These are phyloP conservation scores for Oegoconia quadripuncta DNA, from an alignment of 2,888 invertebrate species.

Conservation along the genomic window DNA sequence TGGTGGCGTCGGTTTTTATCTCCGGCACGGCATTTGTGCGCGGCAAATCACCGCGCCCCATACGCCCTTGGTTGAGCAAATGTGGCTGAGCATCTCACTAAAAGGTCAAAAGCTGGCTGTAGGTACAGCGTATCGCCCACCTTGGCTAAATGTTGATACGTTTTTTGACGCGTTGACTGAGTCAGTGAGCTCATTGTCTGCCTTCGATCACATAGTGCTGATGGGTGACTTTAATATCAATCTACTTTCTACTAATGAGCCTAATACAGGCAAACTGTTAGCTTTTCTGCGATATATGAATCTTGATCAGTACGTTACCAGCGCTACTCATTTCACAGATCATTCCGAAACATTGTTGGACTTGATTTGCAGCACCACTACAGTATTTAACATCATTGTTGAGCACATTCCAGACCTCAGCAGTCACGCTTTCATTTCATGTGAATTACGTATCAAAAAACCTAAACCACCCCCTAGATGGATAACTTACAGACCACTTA, in stretches of 20 bases:
- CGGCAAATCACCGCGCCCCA: not conserved
- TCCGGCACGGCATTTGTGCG: not conserved
- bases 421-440: conserved; percentile 2
- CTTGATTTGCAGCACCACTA: conserved; percentile 1
- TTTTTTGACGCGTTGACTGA: conserved; percentile 7
- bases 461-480: not conserved
- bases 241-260: not conserved
- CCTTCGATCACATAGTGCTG: conserved; percentile 3
- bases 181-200: not conserved
- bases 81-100: conserved; percentile 2
- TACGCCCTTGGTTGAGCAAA: conserved; percentile 4
- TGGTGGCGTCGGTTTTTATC: conserved; percentile 7
- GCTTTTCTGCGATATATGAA: conserved; percentile 1
- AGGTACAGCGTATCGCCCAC: too few relatives aligned
- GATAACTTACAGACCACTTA: not conserved
- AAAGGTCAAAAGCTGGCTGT: conserved; percentile 1
- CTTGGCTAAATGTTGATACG: conserved; percentile 4
- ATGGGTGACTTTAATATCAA: too few relatives aligned
- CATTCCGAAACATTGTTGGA: conserved; percentile 3
- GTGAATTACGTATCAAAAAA: conserved; percentile 7
- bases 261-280: not conserved
- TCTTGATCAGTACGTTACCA: not conserved
- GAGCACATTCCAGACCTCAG: conserved; percentile 3
- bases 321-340: conserved; percentile 6
- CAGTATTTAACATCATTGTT: not conserved